phyloP scores from a whole-genome alignment of 2,113 vertebrate genomes.

The Gyps fulvus region DNA sequence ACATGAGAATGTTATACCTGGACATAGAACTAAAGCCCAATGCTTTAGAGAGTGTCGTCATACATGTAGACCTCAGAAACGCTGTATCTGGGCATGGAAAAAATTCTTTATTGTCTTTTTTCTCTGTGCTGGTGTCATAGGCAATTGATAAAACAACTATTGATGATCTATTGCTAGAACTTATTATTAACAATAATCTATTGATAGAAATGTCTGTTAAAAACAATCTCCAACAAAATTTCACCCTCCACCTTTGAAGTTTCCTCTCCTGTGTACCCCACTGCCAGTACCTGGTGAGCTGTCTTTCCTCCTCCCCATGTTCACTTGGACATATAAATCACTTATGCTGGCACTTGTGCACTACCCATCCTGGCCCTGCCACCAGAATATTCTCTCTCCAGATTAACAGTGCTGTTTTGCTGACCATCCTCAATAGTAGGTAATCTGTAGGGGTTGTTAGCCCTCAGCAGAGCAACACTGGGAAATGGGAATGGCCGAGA shows the following conservation, averaged over 20 bases:
- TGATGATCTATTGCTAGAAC: not conserved
- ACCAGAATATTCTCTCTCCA: not conserved
- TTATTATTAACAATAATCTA: not conserved
- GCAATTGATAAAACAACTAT: not conserved
- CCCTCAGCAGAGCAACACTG: not conserved
- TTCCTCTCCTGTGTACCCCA: not conserved
- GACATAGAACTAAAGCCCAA: not conserved
- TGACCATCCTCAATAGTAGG: not conserved
- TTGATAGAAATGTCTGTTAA: not conserved
- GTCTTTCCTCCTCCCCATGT: not conserved
- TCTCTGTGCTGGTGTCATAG: not conserved
- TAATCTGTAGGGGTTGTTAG: not conserved
- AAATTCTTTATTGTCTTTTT: not conserved
- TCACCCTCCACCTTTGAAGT: not conserved
- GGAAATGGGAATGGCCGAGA: not conserved
- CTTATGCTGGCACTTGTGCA: not conserved
- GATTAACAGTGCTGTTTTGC: not conserved
- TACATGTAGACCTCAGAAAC: not conserved
- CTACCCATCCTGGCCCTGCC: not conserved
- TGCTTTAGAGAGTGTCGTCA: not conserved
- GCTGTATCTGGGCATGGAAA: not conserved
- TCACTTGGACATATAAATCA: not conserved
- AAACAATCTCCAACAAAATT: not conserved
- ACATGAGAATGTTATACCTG: not conserved
- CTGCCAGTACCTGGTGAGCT: not conserved